Evolutionary conservation across 1,140 invertebrate genomes (phyloP), one percentile per base, ranked within the genome.

Genomic region (Physella acuta): DNA sequence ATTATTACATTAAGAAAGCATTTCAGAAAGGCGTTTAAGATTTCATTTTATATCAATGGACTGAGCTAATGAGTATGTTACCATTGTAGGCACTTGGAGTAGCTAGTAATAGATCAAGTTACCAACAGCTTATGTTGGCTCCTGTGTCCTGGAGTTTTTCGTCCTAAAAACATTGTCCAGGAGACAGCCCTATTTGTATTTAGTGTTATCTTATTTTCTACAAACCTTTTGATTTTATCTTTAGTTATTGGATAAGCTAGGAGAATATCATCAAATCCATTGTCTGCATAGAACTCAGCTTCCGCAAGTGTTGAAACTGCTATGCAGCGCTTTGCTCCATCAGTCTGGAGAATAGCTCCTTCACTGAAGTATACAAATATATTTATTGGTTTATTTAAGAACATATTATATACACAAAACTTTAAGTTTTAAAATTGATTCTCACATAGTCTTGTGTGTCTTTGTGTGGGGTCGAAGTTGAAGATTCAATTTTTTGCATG

Each of bases 221-320:
- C n/a, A n/a, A n/a, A 80, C 74, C 79, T 76, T 52, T 67, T 14
- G 55, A 83, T 67, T 58, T 82, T 83, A n/a, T 75, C 63, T 16
- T 75, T 70, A 26, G 75, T 76, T 26, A 85, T 74, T 1, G 81
- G 78, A 68, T 71, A 76, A 1, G 75, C 82, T 67, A 77, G 80
- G 5, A 85, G 68, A 51, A 85, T 84, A 63, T 85, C 84, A 49
- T 84, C 82, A 72, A 79, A 85, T 51, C 82, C 84, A 72, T 76
- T 72, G n/a, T 76, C 73, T 20, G 83, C 81, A 74, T 78, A 85
- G 60, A 83, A 79, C 61, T 82, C 76, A 4, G 82, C 78, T 56
- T 85, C 83, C 0, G 73, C 64, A 11, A 85, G 63, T 4, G 83
- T 85, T n/a, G 84, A 84, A 1, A 83, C 81, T 31, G 78, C 77